Percentiles rank a stretch among this genome's conserved stretches.
These are phyloP conservation scores for Sminthurides aquaticus DNA, from an alignment of 2,888 invertebrate genomes.

Conservation along the genomic window DNA sequence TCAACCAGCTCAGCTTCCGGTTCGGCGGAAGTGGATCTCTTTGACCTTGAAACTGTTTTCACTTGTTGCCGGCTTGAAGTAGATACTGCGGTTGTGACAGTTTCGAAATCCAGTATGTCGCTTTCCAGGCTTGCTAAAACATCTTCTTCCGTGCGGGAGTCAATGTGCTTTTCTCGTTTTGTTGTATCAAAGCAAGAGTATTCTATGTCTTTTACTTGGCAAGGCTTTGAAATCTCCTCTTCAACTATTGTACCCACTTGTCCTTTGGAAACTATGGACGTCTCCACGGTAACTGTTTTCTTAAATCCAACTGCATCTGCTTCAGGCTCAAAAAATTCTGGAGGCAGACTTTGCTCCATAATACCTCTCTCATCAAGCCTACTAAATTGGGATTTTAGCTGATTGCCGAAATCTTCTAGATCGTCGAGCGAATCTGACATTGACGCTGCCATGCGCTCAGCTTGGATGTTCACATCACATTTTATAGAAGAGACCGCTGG, in stretches of 20 bases:
- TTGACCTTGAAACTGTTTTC: background rate
- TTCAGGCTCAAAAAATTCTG: constrained; percentile 19
- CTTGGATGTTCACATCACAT: too few species aligned
- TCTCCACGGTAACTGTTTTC: background rate
- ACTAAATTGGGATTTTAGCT: background rate
- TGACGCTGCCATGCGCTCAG: too few species aligned
- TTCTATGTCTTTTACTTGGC: background rate
- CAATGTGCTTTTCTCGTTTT: constrained; percentile 8
- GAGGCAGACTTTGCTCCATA: constrained; percentile 23
- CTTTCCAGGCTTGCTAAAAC: constrained; percentile 32
- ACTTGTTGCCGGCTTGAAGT: background rate
- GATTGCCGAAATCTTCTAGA: background rate
- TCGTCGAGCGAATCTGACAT: background rate
- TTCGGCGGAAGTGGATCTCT: background rate
- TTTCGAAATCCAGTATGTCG: constrained; percentile 31
- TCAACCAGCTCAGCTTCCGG: background rate
- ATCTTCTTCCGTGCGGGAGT: constrained; percentile 25
- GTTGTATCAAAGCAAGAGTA: constrained; percentile 17
- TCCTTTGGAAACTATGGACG: too few species aligned
- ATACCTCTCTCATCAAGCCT: constrained; percentile 20
- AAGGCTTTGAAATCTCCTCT: constrained; percentile 2
- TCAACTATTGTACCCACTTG: background rate
- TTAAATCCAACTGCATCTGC: background rate
- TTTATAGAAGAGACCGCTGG: too few species aligned
- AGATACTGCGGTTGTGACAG: background rate